Conservation (phyloP, 1,140 invertebrate species). For the Megathymus violae region DNA sequence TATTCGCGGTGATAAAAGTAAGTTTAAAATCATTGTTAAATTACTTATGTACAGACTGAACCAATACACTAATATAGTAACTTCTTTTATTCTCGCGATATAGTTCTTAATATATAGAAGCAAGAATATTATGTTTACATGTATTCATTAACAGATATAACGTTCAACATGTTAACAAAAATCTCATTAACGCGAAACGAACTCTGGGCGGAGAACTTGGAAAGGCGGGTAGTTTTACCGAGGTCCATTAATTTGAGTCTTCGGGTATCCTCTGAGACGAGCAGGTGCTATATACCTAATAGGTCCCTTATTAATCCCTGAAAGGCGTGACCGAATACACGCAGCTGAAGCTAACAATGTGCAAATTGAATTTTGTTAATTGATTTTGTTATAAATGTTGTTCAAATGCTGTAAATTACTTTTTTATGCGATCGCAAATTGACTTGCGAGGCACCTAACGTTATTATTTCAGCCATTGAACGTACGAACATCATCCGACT, state of each 20-base stretch:
- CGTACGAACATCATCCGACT: too few species aligned
- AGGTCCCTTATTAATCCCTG: constrained; percentile 25
- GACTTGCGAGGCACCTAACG: too few species aligned
- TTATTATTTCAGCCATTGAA: too few species aligned
- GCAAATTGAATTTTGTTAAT: constrained; percentile 36
- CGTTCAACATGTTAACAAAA: constrained; percentile 16
- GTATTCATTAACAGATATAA: too few species aligned
- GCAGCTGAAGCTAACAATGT: constrained; percentile 32
- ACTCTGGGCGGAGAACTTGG: constrained; percentile 31
- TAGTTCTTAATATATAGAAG: too few species aligned
- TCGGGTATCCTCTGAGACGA: constrained; percentile 19
- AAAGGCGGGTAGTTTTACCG: constrained; percentile 30
- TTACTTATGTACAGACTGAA: too few species aligned
- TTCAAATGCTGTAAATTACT: neutral
- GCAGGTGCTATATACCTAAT: constrained; percentile 31
- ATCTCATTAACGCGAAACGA: constrained; percentile 19
- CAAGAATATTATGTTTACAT: too few species aligned
- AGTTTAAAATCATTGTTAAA: too few species aligned
- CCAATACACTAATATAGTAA: too few species aligned
- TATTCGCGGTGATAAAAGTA: too few species aligned
- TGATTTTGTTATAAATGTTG: constrained; percentile 13
- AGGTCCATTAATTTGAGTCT: constrained; percentile 31
- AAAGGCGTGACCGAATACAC: constrained; percentile 34
- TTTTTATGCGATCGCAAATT: too few species aligned
- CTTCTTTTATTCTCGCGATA: too few species aligned